These are phyloP conservation scores for Rhipidura dahli DNA, from an alignment of 2,113 vertebrate species.

Conservation along the genomic window DNA sequence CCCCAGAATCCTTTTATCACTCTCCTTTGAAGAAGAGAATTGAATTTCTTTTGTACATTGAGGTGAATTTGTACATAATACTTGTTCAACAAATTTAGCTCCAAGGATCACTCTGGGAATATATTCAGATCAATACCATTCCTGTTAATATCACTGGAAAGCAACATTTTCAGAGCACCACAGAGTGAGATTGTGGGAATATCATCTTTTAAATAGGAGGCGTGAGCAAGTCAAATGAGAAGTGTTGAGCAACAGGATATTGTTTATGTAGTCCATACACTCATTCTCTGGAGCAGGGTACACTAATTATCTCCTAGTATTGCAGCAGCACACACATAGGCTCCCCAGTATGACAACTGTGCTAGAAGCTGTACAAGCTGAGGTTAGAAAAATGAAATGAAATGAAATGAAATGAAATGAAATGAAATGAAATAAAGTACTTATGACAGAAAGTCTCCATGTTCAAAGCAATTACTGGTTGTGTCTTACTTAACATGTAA, in stretches of 20 bases:
- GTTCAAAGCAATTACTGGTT: background rate
- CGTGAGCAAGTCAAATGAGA: background rate
- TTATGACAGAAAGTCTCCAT: background rate
- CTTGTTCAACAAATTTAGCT: conserved; percentile 33
- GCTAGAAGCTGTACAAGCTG: background rate
- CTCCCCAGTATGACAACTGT: background rate
- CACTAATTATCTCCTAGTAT: background rate
- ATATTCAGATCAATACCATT: conserved; percentile 51
- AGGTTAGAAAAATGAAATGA: background rate
- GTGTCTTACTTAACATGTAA: background rate
- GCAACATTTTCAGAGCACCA: background rate
- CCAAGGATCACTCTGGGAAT: conserved; percentile 36
- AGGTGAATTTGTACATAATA: conserved; percentile 48
- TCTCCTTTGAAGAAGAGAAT: conserved; percentile 32
- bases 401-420: background rate
- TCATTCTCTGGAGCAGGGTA: background rate
- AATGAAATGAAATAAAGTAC: background rate
- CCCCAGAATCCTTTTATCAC: conserved; percentile 29
- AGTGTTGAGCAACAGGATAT: background rate
- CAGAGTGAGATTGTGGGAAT: conserved; percentile 13
- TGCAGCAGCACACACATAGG: background rate
- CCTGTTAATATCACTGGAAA: conserved; percentile 44
- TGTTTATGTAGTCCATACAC: background rate
- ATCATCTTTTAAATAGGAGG: conserved; percentile 2
- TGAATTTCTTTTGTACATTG: conserved; percentile 45